phyloP scores from a whole-genome alignment of 2,113 vertebrate species.

The Ceuthmochares aereus region DNA sequence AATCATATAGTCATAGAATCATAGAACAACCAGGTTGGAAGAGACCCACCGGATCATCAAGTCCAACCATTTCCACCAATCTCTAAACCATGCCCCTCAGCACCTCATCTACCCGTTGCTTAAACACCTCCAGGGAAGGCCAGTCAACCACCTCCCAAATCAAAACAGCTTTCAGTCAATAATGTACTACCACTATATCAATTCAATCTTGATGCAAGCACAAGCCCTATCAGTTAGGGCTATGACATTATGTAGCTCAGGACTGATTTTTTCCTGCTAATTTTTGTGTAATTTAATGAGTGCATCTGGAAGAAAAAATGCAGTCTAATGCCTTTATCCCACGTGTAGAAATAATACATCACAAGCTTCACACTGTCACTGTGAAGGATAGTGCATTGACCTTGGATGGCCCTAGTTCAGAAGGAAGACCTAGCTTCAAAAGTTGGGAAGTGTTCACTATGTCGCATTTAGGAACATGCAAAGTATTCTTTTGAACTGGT shows the following conservation, averaged over 20 bases:
- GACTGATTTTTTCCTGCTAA: neutral
- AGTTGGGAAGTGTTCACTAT: neutral
- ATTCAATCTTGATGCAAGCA: neutral
- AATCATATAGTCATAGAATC: too few relatives aligned
- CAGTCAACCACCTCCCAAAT: too few relatives aligned
- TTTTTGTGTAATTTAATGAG: constrained; percentile 14
- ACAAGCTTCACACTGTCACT: neutral
- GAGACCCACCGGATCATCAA: too few relatives aligned
- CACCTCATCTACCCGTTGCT: too few relatives aligned
- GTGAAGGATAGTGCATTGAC: neutral
- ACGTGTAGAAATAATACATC: neutral
- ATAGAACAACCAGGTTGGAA: too few relatives aligned
- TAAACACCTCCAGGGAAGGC: too few relatives aligned
- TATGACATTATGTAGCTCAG: neutral
- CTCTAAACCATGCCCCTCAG: too few relatives aligned
- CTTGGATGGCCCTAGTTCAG: neutral
- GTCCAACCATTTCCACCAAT: too few relatives aligned
- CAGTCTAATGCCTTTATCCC: neutral
- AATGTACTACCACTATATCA: neutral
- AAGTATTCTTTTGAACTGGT: neutral
- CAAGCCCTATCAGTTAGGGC: neutral
- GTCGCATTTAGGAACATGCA: neutral
- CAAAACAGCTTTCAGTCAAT: neutral
- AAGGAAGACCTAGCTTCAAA: neutral
- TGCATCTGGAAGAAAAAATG: constrained; percentile 16